phyloP scores from a whole-genome alignment of 2,113 vertebrate species.

The Tretioscincus oriximinensis region DNA sequence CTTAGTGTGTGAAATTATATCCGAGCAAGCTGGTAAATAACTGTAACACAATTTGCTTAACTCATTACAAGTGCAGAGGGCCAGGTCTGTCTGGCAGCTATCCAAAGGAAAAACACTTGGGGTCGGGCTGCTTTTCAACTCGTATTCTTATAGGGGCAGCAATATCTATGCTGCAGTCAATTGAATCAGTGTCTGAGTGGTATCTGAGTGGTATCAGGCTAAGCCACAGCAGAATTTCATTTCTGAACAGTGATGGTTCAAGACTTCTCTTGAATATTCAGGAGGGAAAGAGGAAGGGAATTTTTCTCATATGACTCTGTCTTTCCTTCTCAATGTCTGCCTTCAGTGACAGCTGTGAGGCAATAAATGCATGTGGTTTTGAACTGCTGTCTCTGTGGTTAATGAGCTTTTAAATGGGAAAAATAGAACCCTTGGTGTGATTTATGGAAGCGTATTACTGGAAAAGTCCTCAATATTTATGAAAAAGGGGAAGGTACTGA shows the following conservation, averaged over 20 bases:
- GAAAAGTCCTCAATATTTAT: constrained; percentile 34
- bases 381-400: constrained; percentile 27
- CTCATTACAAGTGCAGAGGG: neutral
- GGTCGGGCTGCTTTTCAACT: neutral
- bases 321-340: neutral
- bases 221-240: constrained; percentile 21
- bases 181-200: neutral
- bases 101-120: neutral
- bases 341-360: constrained; percentile 43
- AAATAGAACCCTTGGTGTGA: constrained; percentile 7
- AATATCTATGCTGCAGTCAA: constrained; percentile 1
- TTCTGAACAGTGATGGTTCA: constrained; percentile 19
- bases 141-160: constrained; percentile 19
- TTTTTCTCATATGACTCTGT: neutral
- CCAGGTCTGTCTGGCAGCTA: constrained; percentile 4
- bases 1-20: constrained; percentile 55
- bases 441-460: constrained; percentile 14
- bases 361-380: constrained; percentile 33
- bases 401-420: constrained; percentile 32
- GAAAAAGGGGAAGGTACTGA: constrained; percentile 10
- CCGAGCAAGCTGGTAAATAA: constrained; percentile 39
- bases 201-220: constrained; percentile 31
- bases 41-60: constrained; percentile 41
- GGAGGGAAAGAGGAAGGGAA: constrained; percentile 38
- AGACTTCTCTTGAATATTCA: constrained; percentile 48